Evolutionary conservation across 1,140 invertebrate species (phyloP).

Genomic region (Aphidius gifuensis): DNA sequence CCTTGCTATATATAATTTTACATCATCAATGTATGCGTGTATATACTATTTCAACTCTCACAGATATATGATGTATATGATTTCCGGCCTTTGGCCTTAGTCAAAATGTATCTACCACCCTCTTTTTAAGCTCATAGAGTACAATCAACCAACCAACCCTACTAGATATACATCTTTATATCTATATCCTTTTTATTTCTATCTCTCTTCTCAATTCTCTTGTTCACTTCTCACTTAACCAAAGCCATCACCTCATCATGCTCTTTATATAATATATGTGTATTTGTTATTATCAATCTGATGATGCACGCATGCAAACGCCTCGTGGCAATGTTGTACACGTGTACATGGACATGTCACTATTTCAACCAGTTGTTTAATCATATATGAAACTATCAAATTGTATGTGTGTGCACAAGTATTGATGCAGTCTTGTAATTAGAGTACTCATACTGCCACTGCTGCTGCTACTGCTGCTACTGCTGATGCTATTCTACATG

Average conservation of each 20-base stretch:
- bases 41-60: too few species aligned
- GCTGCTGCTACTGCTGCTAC: background rate
- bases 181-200: background rate
- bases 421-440: slow-evolving; percentile 13
- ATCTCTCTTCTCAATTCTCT: too few species aligned
- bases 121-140: background rate
- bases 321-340: slow-evolving; percentile 25
- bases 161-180: background rate
- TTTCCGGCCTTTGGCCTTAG: too few species aligned
- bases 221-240: too few species aligned
- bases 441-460: background rate
- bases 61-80: too few species aligned
- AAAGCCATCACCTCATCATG: too few species aligned
- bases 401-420: background rate
- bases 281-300: too few species aligned
- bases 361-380: background rate
- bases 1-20: background rate
- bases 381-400: background rate
- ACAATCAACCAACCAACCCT: background rate
- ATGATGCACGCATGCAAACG: slow-evolving; percentile 15
- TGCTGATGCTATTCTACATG: too few species aligned
- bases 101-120: background rate
- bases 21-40: too few species aligned
- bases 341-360: slow-evolving; percentile 24
- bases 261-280: too few species aligned